These are phyloP conservation scores for Sinelater perroti DNA, from an alignment of 2,888 invertebrate genomes.

Conservation along the genomic window DNA sequence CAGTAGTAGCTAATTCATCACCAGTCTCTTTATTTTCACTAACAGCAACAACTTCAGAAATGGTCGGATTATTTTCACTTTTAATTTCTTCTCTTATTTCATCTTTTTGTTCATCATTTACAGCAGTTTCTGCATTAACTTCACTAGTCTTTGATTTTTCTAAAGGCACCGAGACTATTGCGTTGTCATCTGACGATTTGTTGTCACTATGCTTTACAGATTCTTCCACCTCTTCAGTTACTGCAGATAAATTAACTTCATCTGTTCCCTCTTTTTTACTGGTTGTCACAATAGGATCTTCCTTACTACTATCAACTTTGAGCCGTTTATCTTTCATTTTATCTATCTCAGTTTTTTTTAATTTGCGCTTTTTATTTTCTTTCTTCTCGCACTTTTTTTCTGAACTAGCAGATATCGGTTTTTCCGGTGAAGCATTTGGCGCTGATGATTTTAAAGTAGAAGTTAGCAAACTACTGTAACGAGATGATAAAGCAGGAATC, in stretches of 20 bases:
- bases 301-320: background rate
- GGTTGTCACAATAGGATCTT: no score
- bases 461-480: conserved; percentile 41
- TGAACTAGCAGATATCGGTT: background rate
- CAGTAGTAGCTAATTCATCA: no score
- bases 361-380: background rate
- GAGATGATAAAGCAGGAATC: conserved; percentile 57
- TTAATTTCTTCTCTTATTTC: background rate
- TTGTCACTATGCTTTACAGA: background rate
- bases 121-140: background rate
- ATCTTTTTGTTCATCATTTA: background rate
- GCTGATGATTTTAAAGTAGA: background rate
- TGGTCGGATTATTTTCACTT: no score
- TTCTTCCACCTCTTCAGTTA: background rate
- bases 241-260: background rate
- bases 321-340: background rate
- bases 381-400: conserved; percentile 1
- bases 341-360: background rate
- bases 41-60: no score
- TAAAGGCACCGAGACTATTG: background rate
- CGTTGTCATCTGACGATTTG: background rate
- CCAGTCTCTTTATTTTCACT: no score
- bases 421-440: background rate
- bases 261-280: no score
- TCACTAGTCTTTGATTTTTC: background rate